Evolutionary conservation across 1,140 invertebrate genomes (phyloP).

Genomic region (Adoxophyes honmai): DNA sequence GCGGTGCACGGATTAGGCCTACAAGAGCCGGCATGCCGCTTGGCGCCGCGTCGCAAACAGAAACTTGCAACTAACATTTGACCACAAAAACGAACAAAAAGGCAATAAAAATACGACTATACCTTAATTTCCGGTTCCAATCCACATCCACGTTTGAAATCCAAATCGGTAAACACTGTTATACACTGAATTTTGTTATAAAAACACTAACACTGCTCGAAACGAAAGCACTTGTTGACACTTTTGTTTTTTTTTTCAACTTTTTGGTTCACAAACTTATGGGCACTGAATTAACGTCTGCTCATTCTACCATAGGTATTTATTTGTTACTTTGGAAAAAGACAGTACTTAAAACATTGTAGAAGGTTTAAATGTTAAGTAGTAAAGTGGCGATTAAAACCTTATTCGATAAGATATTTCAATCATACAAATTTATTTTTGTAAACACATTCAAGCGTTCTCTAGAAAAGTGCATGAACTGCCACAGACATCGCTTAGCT

Average conservation of each 20-base stretch:
- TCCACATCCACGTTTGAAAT: conserved; percentile 15
- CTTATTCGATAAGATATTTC: too few species aligned
- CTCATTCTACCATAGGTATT: too few species aligned
- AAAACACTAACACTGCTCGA: background rate
- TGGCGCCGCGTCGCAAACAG: background rate
- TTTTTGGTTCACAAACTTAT: background rate
- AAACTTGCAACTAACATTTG: background rate
- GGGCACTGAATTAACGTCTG: too few species aligned
- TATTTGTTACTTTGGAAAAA: too few species aligned
- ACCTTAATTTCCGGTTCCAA: background rate
- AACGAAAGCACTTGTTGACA: conserved; percentile 8
- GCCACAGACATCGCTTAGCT: conserved; percentile 17
- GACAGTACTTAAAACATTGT: too few species aligned
- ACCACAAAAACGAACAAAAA: conserved; percentile 1
- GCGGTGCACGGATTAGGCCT: conserved; percentile 13
- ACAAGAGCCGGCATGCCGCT: background rate
- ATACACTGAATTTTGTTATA: conserved; percentile 3
- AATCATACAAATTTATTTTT: too few species aligned
- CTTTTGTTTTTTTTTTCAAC: conserved; percentile 4
- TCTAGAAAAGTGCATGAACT: conserved; percentile 1
- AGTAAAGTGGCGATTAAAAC: too few species aligned
- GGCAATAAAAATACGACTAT: background rate
- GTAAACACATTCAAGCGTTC: background rate
- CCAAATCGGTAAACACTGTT: conserved; percentile 12
- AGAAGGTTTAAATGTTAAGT: too few species aligned